Evolutionary conservation across 2,888 invertebrate genomes (phyloP).

Genomic region (Catocala fraxini): DNA sequence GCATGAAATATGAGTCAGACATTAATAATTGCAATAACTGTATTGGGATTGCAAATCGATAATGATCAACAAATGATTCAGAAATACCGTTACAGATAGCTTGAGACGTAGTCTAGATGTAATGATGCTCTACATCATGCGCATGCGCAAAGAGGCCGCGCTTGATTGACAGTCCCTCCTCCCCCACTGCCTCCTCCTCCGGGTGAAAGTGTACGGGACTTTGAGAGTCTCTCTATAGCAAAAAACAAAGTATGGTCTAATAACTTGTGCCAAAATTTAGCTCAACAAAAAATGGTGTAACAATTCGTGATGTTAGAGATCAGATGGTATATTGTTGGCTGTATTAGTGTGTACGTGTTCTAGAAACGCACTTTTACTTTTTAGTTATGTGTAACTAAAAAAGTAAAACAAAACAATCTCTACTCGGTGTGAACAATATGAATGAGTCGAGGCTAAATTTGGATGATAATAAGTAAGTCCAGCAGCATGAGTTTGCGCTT

Average conservation of each 20-base stretch:
- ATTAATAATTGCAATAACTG: constrained; percentile 35
- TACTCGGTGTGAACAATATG: too few species aligned
- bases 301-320: constrained; percentile 35
- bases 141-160: constrained; percentile 37
- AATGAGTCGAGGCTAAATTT: too few species aligned
- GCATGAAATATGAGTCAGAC: not conserved
- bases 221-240: constrained; percentile 47
- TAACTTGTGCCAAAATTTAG: constrained; percentile 44
- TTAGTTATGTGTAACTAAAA: not conserved
- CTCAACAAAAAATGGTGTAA: constrained; percentile 45
- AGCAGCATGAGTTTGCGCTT: too few species aligned
- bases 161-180: constrained; percentile 50
- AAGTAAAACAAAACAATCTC: not conserved
- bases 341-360: constrained; percentile 25
- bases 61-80: constrained; percentile 23
- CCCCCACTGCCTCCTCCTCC: constrained; percentile 25
- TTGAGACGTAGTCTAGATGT: constrained; percentile 29
- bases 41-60: constrained; percentile 21
- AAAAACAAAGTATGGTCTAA: constrained; percentile 39
- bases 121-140: constrained; percentile 23
- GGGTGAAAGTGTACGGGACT: constrained; percentile 70
- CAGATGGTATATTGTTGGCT: constrained; percentile 14
- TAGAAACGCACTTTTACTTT: constrained; percentile 33
- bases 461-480: too few species aligned
- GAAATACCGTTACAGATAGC: constrained; percentile 37